Conservation (phyloP, 1,140 invertebrate genomes). For the Thaumatotibia leucotreta region DNA sequence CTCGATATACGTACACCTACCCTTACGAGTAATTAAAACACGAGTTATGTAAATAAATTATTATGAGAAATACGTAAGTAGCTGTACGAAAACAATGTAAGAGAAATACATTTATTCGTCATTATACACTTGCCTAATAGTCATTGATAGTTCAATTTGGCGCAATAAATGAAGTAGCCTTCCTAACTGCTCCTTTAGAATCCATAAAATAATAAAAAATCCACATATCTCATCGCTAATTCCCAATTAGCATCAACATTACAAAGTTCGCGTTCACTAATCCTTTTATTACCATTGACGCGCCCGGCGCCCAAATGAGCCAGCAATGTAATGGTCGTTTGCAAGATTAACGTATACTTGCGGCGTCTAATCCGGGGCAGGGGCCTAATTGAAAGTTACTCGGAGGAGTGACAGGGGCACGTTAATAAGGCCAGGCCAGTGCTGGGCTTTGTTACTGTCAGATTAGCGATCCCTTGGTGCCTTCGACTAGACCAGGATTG, state of each 20-base stretch:
- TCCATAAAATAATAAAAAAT: neutral
- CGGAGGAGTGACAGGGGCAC: constrained; percentile 54
- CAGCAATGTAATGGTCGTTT: constrained; percentile 7
- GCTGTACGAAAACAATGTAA: no score
- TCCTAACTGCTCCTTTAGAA: no score
- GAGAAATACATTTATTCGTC: no score
- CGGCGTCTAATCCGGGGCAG: constrained; percentile 28
- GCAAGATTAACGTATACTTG: constrained; percentile 17
- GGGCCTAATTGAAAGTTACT: constrained; percentile 63
- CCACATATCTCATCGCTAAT: neutral
- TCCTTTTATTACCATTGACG: neutral
- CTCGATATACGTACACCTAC: no score
- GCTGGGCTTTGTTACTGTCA: constrained; percentile 61
- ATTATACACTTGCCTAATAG: no score
- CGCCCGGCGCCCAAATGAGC: constrained; percentile 3
- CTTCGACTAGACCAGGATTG: constrained; percentile 25
- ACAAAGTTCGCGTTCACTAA: neutral
- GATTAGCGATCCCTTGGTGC: constrained; percentile 60
- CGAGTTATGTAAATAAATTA: no score
- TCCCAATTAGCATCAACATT: neutral
- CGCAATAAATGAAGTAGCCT: no score
- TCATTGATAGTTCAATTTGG: no score
- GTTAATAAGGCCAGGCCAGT: constrained; percentile 50
- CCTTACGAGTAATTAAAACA: no score
- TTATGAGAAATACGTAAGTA: no score